These are phyloP conservation scores for Struthio camelus DNA, from an alignment of 2,113 vertebrate species.

Conservation along the genomic window DNA sequence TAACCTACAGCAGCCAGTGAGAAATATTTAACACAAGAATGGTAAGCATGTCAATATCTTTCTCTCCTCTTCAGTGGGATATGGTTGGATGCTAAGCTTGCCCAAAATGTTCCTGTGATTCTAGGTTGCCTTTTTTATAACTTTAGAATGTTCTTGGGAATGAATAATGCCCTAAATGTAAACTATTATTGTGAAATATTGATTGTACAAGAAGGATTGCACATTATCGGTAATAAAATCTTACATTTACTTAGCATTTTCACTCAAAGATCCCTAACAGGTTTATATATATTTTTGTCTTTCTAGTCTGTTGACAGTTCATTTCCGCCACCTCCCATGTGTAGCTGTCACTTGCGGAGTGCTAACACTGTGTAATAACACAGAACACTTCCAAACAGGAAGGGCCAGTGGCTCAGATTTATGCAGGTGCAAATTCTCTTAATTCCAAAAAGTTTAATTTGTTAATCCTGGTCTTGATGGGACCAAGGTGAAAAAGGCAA, in stretches of 20 bases:
- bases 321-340: not conserved
- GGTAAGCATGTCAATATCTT: not conserved
- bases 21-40: not conserved
- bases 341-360: not conserved
- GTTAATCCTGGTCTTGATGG: not conserved
- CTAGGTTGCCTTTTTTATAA: not conserved
- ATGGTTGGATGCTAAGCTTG: not conserved
- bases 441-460: not conserved
- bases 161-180: not conserved
- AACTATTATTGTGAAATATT: not conserved
- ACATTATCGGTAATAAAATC: not conserved
- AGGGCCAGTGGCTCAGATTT: not conserved
- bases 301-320: not conserved
- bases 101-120: not conserved
- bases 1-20: not conserved
- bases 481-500: not conserved
- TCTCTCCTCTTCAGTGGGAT: not conserved
- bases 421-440: not conserved
- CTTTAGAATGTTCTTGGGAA: not conserved
- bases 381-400: not conserved
- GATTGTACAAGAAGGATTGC: not conserved
- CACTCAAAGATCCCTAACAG: not conserved
- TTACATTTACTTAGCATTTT: not conserved
- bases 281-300: not conserved
- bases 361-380: not conserved